Base-by-base conservation (phyloP, 1,140 invertebrate species). In the Drosophila sucinea region DNA sequence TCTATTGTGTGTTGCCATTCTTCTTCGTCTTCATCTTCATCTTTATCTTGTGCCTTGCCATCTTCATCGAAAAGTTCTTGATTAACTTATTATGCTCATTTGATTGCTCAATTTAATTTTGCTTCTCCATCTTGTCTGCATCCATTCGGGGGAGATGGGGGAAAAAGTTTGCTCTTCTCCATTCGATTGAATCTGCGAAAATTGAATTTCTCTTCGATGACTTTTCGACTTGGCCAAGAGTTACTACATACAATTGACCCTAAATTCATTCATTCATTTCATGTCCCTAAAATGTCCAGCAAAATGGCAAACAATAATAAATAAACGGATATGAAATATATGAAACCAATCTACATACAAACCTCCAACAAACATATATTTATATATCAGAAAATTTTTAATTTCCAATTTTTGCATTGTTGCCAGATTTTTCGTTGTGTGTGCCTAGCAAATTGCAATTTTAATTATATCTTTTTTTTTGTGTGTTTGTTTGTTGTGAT, bases 1-100 rank as follows among this genome's bases (percentile, higher is more conserved):
- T 79, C 76, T 76, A 76, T 79, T 79, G 76, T 76, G 60, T 60
- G 64, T 51, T 51, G 60, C 54, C 74, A 27, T 23, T 51, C 30
- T 17, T 32, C 32, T 10, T 6, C 32, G 1, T 1, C 30, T n/a
- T 11, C 60, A n/a, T 35, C 27, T 29, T 17, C n/a, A 11, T 32
- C 33, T 70, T 27, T 41, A 32, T 44, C 55, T 64, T 8, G 8
- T 38, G 35, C 29, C 40, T 65, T 27, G 40, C 40, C 71, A 47
- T 64, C 60, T 70, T 60, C 7, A 3, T 11, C 11, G n/a, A 17
- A 27, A 86, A 77, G 73, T 79, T 89, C 84, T 87, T 87, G 83
- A 87, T 87, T 87, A 87, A 87, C 83, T 86, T 89, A 87, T 87
- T 87, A 87, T 89, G 83, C 86, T 87, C 83, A 89, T 87, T 87